Conservation (phyloP, 92 coral and sea anemone species). For the Anthopleura xanthogrammica region DNA sequence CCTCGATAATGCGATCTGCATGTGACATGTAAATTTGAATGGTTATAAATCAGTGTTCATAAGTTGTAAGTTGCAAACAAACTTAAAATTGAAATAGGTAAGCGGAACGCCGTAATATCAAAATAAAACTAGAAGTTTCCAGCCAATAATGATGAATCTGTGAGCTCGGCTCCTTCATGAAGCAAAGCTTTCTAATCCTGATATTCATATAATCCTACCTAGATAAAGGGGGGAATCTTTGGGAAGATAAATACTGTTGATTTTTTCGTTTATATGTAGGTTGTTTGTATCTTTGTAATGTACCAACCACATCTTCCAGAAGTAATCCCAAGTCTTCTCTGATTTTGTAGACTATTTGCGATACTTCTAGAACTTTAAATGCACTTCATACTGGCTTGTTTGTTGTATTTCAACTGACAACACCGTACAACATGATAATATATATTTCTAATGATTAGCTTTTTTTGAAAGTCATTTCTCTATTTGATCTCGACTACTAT, state of each 20-base stretch:
- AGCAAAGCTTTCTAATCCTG: not conserved
- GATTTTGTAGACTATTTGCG: not conserved
- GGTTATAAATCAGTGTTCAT: not conserved
- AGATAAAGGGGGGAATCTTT: not conserved
- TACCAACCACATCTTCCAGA: not conserved
- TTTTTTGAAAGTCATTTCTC: not conserved
- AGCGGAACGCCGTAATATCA: not conserved
- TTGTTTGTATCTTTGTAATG: not conserved
- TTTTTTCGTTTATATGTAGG: not conserved
- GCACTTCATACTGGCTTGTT: not conserved
- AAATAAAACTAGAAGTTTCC: not conserved
- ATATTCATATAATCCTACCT: not conserved
- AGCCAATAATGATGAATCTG: too few species aligned
- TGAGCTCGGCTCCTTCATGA: not conserved
- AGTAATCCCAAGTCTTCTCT: not conserved
- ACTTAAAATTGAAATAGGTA: not conserved
- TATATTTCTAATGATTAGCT: not conserved
- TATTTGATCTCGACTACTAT: not conserved
- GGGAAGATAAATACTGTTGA: not conserved
- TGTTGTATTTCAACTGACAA: not conserved
- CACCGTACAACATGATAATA: not conserved
- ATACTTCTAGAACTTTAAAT: not conserved
- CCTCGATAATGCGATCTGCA: not conserved
- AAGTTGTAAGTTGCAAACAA: not conserved
- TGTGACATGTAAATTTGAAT: not conserved